A percentile compares a stretch with the other conserved stretches of the same genome.
Evolutionary conservation across 2,888 invertebrate genomes (phyloP).

Genomic region (Tyria jacobaeae): DNA sequence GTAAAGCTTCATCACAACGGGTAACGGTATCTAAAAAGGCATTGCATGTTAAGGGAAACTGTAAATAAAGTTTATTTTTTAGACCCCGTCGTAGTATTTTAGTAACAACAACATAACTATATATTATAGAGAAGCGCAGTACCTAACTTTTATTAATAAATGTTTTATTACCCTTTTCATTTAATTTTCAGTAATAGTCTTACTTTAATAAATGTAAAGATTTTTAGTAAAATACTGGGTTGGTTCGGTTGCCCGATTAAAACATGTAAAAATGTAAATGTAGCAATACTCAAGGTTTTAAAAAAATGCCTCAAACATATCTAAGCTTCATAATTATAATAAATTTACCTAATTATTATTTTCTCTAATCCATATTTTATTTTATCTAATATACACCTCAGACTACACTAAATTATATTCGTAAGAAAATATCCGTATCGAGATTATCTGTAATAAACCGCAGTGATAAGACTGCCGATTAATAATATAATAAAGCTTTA

Average conservation of each 20-base stretch:
- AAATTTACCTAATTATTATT: too few relatives aligned
- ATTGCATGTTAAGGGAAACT: constrained; percentile 65
- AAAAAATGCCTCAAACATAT: too few relatives aligned
- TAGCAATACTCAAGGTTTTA: too few relatives aligned
- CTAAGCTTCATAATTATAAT: too few relatives aligned
- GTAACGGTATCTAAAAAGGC: constrained; percentile 62
- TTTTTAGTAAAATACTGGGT: not conserved
- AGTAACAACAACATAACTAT: constrained; percentile 39
- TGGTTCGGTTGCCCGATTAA: not conserved
- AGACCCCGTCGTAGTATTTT: constrained; percentile 45
- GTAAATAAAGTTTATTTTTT: constrained; percentile 61
- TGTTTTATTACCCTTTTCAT: not conserved
- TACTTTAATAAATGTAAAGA: not conserved
- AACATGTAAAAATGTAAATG: too few relatives aligned
- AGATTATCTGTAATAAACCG: too few relatives aligned
- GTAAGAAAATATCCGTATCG: too few relatives aligned
- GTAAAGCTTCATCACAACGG: constrained; percentile 66
- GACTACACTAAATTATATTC: too few relatives aligned
- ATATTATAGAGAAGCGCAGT: not conserved
- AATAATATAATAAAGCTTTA: too few relatives aligned
- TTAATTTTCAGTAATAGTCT: not conserved
- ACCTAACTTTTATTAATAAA: not conserved
- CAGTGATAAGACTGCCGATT: too few relatives aligned
- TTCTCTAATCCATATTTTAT: too few relatives aligned
- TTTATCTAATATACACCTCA: too few relatives aligned